A percentile compares a stretch with the other conserved stretches of the same genome.
Evolutionary conservation across 2,113 vertebrate genomes (phyloP).

Genomic region (Triplophysa siluroides): DNA sequence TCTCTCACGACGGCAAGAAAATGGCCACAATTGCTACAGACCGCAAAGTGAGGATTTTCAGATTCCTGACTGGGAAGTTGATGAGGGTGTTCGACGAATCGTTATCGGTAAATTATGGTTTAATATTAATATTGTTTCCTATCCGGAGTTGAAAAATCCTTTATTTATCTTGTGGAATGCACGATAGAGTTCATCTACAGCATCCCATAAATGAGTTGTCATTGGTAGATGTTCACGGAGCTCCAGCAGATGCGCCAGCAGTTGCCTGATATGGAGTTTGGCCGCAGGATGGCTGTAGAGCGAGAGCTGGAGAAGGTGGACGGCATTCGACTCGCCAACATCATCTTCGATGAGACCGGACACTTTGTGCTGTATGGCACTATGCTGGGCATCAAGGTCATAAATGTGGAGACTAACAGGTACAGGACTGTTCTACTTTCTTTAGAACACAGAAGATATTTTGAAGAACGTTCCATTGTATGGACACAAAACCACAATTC

Average conservation of each 20-base stretch:
- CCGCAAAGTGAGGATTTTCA: slow-evolving; percentile 95
- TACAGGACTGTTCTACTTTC: slow-evolving; percentile 48
- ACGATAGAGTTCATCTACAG: not conserved
- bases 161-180: too few species aligned
- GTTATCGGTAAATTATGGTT: slow-evolving; percentile 81
- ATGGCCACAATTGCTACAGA: slow-evolving; percentile 95
- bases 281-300: slow-evolving; percentile 94
- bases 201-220: not conserved
- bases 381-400: slow-evolving; percentile 98
- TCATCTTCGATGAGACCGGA: slow-evolving; percentile 97
- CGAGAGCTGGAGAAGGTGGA: slow-evolving; percentile 96
- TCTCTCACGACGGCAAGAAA: slow-evolving; percentile 92
- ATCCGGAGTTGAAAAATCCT: not conserved
- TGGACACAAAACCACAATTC: too few species aligned
- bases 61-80: slow-evolving; percentile 93
- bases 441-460: too few species aligned
- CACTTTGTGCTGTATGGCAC: slow-evolving; percentile 97
- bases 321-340: slow-evolving; percentile 89
- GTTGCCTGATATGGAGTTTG: slow-evolving; percentile 99
- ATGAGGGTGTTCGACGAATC: slow-evolving; percentile 97
- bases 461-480: too few species aligned
- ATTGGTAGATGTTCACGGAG: slow-evolving; percentile 94
- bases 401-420: slow-evolving; percentile 98
- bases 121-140: not conserved
- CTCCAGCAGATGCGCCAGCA: slow-evolving; percentile 98